Base-by-base conservation (phyloP, 1,140 invertebrate species). In the Stegodyphus mimosarum region DNA sequence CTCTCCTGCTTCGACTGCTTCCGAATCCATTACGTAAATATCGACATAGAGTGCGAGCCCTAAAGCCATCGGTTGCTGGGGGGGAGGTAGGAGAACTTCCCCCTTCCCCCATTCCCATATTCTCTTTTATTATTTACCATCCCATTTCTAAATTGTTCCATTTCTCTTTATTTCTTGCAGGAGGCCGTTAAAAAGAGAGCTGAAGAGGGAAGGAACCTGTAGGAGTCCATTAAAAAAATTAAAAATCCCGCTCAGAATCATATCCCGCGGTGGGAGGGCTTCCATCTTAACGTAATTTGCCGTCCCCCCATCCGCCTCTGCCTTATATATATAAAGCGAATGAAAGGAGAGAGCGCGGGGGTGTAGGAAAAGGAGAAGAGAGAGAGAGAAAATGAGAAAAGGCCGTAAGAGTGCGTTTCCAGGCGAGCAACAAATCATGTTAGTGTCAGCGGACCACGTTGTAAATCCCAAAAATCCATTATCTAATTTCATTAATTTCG, bases 161-260 rank as follows among this genome's bases (percentile, higher is more conserved):
- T 75, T 84, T 49, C 80, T 73, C 71, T 73, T 55, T 73, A 53
- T 53, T 48, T 74, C 49, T 60, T 48, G 71, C 33, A 71, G 55
- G 55, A 60, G 55, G 55, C 55, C 55, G 55, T 60, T 18, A 81
- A 63, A 72, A 81, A 74, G 60, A 74, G 60, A 72, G 33, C 64
- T 17, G 15, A 13, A 84, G 60, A n/a, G 52, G n/a, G 10, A 15
- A 17, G 53, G 33, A 18, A 84, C 81, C 81, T 84, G 81, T 84
- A 84, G 81, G 80, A 84, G 73, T 84, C 81, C 81, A 84, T 84
- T 84, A 84, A 84, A 84, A 84, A 84, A 84, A 84, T 84, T 84
- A 84, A 84, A 84, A 84, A 84, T 76, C 72, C 66, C 52, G 50
- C 71, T 48, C 60, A 69, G 73, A 84, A 75, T 84, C 81, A 76